These are phyloP conservation scores for Petrocephalus sullivani DNA, from an alignment of 2,797 vertebrate genomes.

Conservation along the genomic window DNA sequence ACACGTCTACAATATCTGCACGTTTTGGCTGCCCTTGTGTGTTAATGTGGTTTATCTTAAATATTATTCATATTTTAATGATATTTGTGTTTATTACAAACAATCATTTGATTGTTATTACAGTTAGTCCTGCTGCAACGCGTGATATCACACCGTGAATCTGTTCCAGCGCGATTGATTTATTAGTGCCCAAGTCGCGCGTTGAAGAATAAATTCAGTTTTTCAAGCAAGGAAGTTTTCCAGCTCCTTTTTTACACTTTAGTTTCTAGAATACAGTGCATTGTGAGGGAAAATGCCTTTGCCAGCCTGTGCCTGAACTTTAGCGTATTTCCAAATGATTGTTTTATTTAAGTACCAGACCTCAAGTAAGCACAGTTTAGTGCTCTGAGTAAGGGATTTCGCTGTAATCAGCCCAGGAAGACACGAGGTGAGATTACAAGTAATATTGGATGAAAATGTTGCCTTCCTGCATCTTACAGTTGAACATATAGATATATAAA, in stretches of 20 bases:
- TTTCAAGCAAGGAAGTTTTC: no score
- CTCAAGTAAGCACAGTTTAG: constrained; percentile 29
- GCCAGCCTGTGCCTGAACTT: not conserved
- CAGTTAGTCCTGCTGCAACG: not conserved
- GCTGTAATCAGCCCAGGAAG: not conserved
- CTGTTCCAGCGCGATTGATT: no score
- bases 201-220: no score
- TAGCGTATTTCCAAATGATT: not conserved
- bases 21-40: not conserved
- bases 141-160: no score
- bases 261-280: no score
- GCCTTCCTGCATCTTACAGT: not conserved
- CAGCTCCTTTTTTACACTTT: no score
- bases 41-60: not conserved
- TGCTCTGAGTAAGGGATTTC: not conserved
- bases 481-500: not conserved
- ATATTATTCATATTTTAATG: not conserved
- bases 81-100: not conserved
- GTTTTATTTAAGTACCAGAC: not conserved
- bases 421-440: not conserved
- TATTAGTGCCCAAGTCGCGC: no score
- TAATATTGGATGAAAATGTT: not conserved
- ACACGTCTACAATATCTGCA: not conserved
- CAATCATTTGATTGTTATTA: not conserved
- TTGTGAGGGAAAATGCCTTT: not conserved